Percentiles rank a stretch among this genome's conserved stretches.
Conservation (phyloP, 2,888 invertebrate genomes). For the Machimus rusticus region DNA sequence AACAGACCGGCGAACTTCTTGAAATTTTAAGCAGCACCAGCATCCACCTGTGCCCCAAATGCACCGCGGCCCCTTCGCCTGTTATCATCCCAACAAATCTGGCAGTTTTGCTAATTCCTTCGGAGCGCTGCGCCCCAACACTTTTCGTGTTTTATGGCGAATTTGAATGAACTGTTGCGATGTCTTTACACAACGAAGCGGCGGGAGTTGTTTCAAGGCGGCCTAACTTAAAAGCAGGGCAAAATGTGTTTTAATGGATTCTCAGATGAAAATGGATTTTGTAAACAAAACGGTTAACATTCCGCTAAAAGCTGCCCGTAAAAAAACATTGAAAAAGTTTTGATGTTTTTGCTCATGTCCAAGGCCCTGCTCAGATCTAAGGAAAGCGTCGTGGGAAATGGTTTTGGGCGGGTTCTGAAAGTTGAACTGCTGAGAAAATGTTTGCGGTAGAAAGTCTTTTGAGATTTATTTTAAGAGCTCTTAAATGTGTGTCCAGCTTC, state of each 20-base stretch:
- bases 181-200: neutral
- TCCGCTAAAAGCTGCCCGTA: neutral
- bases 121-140: neutral
- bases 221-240: neutral
- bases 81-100: neutral
- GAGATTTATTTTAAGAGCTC: neutral
- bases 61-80: neutral
- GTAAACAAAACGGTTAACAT: neutral
- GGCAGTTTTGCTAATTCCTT: neutral
- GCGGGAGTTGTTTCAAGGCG: neutral
- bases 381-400: neutral
- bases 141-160: neutral
- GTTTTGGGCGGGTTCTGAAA: neutral
- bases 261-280: neutral
- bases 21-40: neutral
- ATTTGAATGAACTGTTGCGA: neutral
- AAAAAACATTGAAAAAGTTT: neutral
- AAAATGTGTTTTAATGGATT: constrained; percentile 3
- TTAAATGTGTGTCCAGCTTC: neutral
- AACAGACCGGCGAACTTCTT: neutral
- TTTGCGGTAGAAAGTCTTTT: neutral
- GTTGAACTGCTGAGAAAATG: neutral
- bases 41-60: neutral
- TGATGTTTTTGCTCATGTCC: neutral
- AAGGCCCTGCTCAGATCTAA: neutral